Evolutionary conservation across 2,113 vertebrate genomes (phyloP).

Genomic region (Corydoras maculifer): DNA sequence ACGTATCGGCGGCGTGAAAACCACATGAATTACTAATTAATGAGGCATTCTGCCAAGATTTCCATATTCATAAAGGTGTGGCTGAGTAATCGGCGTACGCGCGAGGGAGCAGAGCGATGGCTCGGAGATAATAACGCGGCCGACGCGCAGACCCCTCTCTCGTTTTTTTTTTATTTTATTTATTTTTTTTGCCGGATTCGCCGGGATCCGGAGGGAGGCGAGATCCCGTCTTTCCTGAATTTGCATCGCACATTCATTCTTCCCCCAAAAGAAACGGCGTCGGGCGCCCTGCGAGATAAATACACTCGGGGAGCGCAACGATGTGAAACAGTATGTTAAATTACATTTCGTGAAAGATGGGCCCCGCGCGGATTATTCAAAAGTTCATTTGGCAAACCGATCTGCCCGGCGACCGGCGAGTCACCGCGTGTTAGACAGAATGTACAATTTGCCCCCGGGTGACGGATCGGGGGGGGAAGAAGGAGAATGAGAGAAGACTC

Average conservation of each 20-base stretch:
- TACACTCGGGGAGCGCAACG: slow-evolving; percentile 63
- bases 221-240: slow-evolving; percentile 58
- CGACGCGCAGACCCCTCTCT: slow-evolving; percentile 47
- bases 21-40: slow-evolving; percentile 80
- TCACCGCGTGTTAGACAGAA: slow-evolving; percentile 41
- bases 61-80: slow-evolving; percentile 79
- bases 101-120: slow-evolving; percentile 66
- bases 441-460: slow-evolving; percentile 46
- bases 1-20: slow-evolving; percentile 69
- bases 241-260: slow-evolving; percentile 67
- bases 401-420: slow-evolving; percentile 57
- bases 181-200: slow-evolving; percentile 69
- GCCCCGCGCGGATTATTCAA: slow-evolving; percentile 63
- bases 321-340: slow-evolving; percentile 74
- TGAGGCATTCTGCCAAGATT: slow-evolving; percentile 73
- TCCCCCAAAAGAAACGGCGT: slow-evolving; percentile 62
- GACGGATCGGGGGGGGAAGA: slow-evolving; percentile 22
- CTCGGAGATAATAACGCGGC: slow-evolving; percentile 62
- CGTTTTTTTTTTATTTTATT: slow-evolving; percentile 55
- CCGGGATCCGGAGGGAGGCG: slow-evolving; percentile 60
- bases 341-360: slow-evolving; percentile 72
- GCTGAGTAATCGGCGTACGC: slow-evolving; percentile 70
- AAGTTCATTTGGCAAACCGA: slow-evolving; percentile 69
- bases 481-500: slow-evolving; percentile 35
- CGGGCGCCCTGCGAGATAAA: slow-evolving; percentile 69